Percentiles rank a stretch among this genome's conserved stretches.
phyloP scores from a whole-genome alignment of 1,140 invertebrate species.

The Pararge aegeria region DNA sequence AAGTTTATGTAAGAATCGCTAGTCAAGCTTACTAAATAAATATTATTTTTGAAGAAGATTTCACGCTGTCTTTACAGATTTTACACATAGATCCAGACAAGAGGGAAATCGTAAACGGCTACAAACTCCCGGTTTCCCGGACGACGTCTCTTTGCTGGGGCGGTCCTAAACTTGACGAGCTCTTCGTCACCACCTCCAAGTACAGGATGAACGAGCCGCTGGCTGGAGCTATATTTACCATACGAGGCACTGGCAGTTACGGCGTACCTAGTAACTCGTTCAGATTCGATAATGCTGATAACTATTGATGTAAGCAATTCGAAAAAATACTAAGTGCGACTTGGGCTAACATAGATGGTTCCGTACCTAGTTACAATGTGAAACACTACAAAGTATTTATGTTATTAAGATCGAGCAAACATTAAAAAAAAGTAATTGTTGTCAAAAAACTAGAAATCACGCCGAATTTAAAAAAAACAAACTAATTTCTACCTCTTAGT shows the following conservation, averaged over 20 bases:
- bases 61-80: constrained; percentile 32
- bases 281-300: constrained; percentile 49
- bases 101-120: constrained; percentile 44
- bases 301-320: constrained; percentile 33
- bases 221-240: constrained; percentile 57
- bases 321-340: no score
- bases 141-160: constrained; percentile 61
- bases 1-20: no score
- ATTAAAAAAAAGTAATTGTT: no score
- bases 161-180: constrained; percentile 53
- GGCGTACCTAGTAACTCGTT: constrained; percentile 42
- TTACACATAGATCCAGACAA: constrained; percentile 55
- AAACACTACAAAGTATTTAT: no score
- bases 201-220: constrained; percentile 37
- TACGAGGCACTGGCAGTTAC: constrained; percentile 45
- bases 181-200: constrained; percentile 60
- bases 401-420: no score
- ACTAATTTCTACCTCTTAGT: no score
- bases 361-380: no score
- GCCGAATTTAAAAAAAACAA: no score
- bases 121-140: constrained; percentile 52
- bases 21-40: no score
- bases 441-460: no score
- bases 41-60: no score
- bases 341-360: no score